A percentile compares a stretch with the other conserved stretches of the same genome.
These are phyloP conservation scores for Corapipo altera DNA, from an alignment of 2,113 vertebrate genomes.

Conservation along the genomic window DNA sequence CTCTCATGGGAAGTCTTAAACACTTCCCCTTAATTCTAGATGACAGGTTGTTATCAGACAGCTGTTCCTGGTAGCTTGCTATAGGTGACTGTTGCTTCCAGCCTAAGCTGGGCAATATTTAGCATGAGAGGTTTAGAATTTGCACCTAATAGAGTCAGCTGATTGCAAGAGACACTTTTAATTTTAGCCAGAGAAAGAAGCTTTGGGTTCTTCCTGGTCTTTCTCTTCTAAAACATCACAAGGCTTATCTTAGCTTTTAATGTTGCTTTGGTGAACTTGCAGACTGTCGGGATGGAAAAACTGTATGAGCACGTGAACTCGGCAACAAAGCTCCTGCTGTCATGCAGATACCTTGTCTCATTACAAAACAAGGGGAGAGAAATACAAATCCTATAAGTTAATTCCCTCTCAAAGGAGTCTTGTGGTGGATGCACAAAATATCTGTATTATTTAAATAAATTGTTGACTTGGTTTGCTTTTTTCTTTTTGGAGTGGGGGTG, in stretches of 20 bases:
- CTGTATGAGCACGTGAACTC: neutral
- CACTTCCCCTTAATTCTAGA: neutral
- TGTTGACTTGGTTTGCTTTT: neutral
- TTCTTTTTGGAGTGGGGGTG: neutral
- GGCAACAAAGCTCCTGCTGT: neutral
- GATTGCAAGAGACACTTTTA: neutral
- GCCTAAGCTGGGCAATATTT: slow-evolving; percentile 29
- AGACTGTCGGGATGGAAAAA: neutral
- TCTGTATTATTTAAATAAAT: neutral
- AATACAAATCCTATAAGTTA: neutral
- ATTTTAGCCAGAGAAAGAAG: slow-evolving; percentile 34
- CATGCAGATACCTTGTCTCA: neutral
- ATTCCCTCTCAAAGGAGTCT: neutral
- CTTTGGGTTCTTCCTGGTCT: neutral
- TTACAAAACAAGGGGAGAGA: neutral
- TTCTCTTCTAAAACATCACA: slow-evolving; percentile 11
- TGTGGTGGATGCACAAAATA: neutral
- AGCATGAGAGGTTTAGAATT: neutral
- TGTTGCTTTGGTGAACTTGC: neutral
- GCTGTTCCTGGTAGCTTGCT: neutral
- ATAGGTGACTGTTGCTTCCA: neutral
- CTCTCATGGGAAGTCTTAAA: neutral
- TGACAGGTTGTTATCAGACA: neutral
- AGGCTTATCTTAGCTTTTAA: neutral
- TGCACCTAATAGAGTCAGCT: neutral